phyloP scores from a whole-genome alignment of 2,888 invertebrate genomes.

The Nephrocerus scutellatus region DNA sequence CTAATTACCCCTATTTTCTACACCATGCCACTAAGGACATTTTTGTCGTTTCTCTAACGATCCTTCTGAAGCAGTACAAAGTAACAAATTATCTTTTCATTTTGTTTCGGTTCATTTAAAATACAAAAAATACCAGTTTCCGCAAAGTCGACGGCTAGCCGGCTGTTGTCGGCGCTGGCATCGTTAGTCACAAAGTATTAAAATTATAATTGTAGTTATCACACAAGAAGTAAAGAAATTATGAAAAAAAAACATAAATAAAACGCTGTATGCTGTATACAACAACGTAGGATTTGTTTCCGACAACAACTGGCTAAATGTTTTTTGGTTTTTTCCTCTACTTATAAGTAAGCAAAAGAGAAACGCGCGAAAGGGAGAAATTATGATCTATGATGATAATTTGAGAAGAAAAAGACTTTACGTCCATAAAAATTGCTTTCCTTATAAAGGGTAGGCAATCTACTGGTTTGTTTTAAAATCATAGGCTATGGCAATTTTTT shows the following conservation, averaged over 20 bases:
- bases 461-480: too few species aligned
- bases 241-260: not conserved
- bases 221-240: not conserved
- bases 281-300: too few species aligned
- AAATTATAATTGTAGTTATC: conserved; percentile 21
- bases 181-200: conserved; percentile 16
- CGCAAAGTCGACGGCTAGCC: too few species aligned
- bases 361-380: not conserved
- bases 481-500: too few species aligned
- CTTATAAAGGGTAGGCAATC: too few species aligned
- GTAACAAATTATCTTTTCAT: conserved; percentile 41
- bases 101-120: conserved; percentile 43
- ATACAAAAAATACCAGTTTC: conserved; percentile 31
- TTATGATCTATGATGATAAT: conserved; percentile 15
- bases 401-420: conserved; percentile 10
- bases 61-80: too few species aligned
- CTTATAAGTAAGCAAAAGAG: too few species aligned
- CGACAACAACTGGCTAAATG: too few species aligned
- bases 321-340: too few species aligned
- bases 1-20: conserved; percentile 16
- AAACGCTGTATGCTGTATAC: too few species aligned
- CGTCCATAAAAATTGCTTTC: too few species aligned
- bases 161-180: too few species aligned
- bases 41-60: conserved; percentile 4
- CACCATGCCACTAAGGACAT: conserved; percentile 11